Base-by-base conservation (phyloP, 2,888 invertebrate genomes). In the Harpagoxenus sublaevis region DNA sequence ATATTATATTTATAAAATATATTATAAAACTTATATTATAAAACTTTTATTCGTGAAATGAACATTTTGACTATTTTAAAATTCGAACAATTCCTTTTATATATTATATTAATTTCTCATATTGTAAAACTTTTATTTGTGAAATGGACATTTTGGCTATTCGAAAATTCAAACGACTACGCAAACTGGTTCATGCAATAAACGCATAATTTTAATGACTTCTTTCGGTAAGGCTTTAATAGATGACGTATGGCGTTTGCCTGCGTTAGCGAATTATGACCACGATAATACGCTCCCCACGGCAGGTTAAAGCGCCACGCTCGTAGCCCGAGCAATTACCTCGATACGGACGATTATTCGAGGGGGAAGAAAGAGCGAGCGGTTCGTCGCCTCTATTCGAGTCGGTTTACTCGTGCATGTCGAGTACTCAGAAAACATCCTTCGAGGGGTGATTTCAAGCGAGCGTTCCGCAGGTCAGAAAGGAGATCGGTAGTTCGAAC, bases 291-390 rank as follows among this genome's bases (percentile, higher is more conserved):
- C 15, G 28, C 71, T 45, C 79, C 73, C 77, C 86, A 83, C 84
- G 70, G 77, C 86, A 87, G 81, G 71, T 89, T 86, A 65, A 86
- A 87, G 65, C 78, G 57, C 68, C 79, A 78, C 68, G 84, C 68
- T 84, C 68, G n/a, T 71, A 78, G 62, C 74, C 79, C 31, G 81
- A 68, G 87, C 87, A 90, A 88, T 89, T 88, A 88, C 84, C 70
- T 84, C 83, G 86, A 88, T 86, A 87, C 86, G 86, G 60, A 83
- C 79, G 83, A 87, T 86, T 73, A 31, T 35, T 60, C 66, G 84
- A 87, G 63, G 82, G 87, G 57, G 79, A 78, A 65, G 79, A 86
- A 81, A 83, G 71, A 78, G 55, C 81, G 23, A 85, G 63, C 74
- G 55, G 63, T 28, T 81, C 73, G 75, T 68, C 75, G 60, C 23